A percentile compares a stretch with the other conserved stretches of the same genome.
phyloP scores from a whole-genome alignment of 2,113 vertebrate species.

The Pithys albifrons region DNA sequence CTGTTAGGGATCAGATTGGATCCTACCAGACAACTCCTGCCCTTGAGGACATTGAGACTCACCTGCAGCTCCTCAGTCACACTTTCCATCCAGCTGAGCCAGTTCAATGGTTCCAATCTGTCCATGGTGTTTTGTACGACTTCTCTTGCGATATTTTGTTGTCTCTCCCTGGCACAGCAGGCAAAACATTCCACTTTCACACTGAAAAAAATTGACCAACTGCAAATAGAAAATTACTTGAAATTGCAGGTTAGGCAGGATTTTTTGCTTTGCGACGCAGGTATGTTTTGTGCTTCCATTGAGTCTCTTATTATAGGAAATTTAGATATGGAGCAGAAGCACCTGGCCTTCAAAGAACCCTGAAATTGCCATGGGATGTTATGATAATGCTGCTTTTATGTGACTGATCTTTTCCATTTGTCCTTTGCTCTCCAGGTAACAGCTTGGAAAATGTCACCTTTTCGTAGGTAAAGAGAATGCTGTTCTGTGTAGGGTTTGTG shows the following conservation, averaged over 20 bases:
- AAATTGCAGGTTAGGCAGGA: slow-evolving; percentile 19
- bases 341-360: slow-evolving; percentile 66
- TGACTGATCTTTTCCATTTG: slow-evolving; percentile 69
- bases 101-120: neutral
- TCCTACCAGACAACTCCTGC: neutral
- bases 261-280: neutral
- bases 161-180: neutral
- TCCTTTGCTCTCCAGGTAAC: slow-evolving; percentile 69
- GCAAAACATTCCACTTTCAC: neutral
- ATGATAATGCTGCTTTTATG: slow-evolving; percentile 65
- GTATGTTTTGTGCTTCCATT: slow-evolving; percentile 7
- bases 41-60: neutral
- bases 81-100: neutral
- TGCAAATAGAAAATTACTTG: slow-evolving; percentile 23
- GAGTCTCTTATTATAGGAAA: slow-evolving; percentile 38
- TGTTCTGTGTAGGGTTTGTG: slow-evolving; percentile 33
- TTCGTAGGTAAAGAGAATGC: slow-evolving; percentile 38
- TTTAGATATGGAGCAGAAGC: slow-evolving; percentile 59
- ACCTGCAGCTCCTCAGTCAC: neutral
- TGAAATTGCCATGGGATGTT: slow-evolving; percentile 68
- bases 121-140: rapidly evolving
- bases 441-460: slow-evolving; percentile 71
- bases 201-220: neutral
- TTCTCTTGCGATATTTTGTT: neutral
- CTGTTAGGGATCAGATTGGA: neutral